Base-by-base conservation (phyloP, 2,888 invertebrate species). In the Odontothrips loti region DNA sequence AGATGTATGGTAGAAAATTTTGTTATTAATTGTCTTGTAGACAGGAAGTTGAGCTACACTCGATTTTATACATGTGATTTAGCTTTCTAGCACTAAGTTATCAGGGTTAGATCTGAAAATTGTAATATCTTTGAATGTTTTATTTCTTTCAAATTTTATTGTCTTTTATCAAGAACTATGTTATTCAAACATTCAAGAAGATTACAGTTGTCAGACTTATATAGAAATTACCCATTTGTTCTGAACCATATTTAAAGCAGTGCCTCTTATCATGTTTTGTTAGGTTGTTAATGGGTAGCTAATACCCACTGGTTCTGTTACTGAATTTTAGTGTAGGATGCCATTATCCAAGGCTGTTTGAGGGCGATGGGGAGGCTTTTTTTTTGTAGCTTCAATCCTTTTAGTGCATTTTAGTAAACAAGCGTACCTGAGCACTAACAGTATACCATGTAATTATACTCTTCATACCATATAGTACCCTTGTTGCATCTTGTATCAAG, bases 31-130 rank as follows among this genome's bases (percentile, higher is more conserved):
- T 43, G 34, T 58, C 15, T 51, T 20, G 9, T 11, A 58, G n/a
- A 58, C 58, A 58, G 17, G 10, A 58, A 58, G n/a, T 58, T 58
- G 17, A 17, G 58, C 58, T n/a, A 58, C 6, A 58, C 34, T 75
- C 4, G 23, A 75, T 75, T 75, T 75, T 75, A 23, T 11, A 75
- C n/a, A 27, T 75, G 68, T 75, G 68, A 75, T 75, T 27, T 23
- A 75, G 68, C 68, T 75, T 75, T 75, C 12, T 27, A 75, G 68
- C 68, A 75, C 68, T 75, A 12, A 75, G 15, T 17, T 75, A 75
- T 75, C 68, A 75, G 68, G 68, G 68, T 75, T 27, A 27, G 68
- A 75, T 27, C 23, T 75, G 27, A 27, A 8, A 8, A 75, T 75
- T 27, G 23, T 75, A 75, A 75, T 27, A 27, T 27, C 68, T 27